Conservation (phyloP, 2,797 vertebrate genomes). For the Tarsius wallacei region DNA sequence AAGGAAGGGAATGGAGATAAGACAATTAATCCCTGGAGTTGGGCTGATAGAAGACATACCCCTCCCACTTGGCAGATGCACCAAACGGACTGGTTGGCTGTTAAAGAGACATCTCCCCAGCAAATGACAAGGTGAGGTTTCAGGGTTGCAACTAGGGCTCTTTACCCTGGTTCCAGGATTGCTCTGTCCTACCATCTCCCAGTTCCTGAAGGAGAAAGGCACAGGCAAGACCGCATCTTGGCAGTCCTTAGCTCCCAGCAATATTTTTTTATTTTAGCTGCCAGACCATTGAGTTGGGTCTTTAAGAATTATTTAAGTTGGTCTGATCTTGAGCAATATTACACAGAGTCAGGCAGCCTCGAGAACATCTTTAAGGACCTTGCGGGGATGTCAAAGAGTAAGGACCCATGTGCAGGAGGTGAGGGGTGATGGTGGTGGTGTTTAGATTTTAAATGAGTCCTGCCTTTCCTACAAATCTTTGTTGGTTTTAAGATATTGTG, state of each 20-base stretch:
- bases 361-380: neutral
- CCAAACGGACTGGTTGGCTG: conserved; percentile 76
- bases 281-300: conserved; percentile 10
- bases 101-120: conserved; percentile 76
- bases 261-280: conserved; percentile 9
- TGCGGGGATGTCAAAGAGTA: neutral
- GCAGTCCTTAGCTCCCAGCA: neutral
- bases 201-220: neutral
- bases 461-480: conserved; percentile 61
- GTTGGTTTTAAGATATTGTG: conserved; percentile 43
- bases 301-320: conserved; percentile 28
- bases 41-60: conserved; percentile 81
- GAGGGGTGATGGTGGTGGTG: neutral
- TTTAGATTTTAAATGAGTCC: neutral
- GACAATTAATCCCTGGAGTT: conserved; percentile 83
- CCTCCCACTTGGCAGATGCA: conserved; percentile 88
- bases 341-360: neutral
- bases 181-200: neutral
- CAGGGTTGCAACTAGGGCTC: neutral
- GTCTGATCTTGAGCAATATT: neutral
- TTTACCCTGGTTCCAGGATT: neutral
- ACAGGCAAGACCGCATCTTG: neutral
- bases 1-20: conserved; percentile 83
- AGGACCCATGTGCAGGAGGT: neutral
- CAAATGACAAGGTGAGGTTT: conserved; percentile 80